Evolutionary conservation across 1,140 invertebrate genomes (phyloP), one percentile per base, ranked within the genome.

Genomic region (Aplysia californica): DNA sequence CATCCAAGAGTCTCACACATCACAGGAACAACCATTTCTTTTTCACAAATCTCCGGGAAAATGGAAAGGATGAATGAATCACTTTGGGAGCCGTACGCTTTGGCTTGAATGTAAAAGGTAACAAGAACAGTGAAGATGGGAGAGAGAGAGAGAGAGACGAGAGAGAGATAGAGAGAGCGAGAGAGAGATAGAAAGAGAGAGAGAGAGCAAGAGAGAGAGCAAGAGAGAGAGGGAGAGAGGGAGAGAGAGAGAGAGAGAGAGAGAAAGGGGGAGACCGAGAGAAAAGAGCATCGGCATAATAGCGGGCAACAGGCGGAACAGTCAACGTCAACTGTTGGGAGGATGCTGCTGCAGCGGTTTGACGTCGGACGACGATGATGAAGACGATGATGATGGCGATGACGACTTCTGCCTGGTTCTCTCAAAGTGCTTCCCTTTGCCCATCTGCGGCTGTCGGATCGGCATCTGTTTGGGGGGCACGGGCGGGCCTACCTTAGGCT

Each of bases 381-480:
- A 61, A 18, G 58, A 18, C 29, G 58, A 61, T 61, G 58, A 56
- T 31, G 67, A 77, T 66, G 65, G 68, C 4, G 67, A 59, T 20
- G 67, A 71, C 5, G 56, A 77, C n/a, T 65, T 44, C 31, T 66
- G 59, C 18, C 61, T 3, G 23, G 31, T 31, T 21, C 72, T 35
- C 10, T 75, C 72, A 66, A 65, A 75, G 35, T 75, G 72, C 26
- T 65, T 74, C 23, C 72, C 72, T 38, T 65, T 65, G 36, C 72
- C 72, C 72, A 75, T 75, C 61, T 75, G 72, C 38, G 72, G 72
- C 72, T 75, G 72, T 23, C 72, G 33, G 55, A 70, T 41, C 2
- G 36, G 67, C 3, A n/a, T 35, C 39, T 15, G 50, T n/a, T 31
- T 58, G 6, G 38, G 65, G 36, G 33, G 55, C 21, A 38, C 3